Evolutionary conservation across 2,113 vertebrate genomes (phyloP), one percentile per base, ranked within the genome.

Genomic region (Eonycteris spelaea): DNA sequence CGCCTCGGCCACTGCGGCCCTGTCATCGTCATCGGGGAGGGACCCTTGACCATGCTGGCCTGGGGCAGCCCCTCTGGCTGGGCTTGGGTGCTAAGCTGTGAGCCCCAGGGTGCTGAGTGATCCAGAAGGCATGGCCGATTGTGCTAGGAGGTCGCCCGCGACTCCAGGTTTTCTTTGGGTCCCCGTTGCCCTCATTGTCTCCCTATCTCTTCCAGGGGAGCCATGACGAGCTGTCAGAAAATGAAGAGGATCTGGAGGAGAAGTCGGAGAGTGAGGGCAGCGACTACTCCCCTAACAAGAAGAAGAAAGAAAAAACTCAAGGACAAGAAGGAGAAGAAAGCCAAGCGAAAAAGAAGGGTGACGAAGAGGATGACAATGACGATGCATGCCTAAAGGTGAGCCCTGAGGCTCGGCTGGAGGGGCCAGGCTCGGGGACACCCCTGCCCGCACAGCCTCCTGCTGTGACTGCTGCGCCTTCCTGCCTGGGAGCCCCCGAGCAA

Each of bases 291-390:
- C 99, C 99, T 2, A 99, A 99, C 96, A 99, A 99, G 91, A 99
- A 99, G 98, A 99, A 99, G 96, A 99, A 99, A 99, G 98, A 99
- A 99, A 96, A 99, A 99, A 73, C 98, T 99, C 63, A 99, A 98
- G 97, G 99, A 99, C 94, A 99, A 99, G 98, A 99, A 99, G 86
- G 99, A 99, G 98, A 99, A 99, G 94, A 99, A 99, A 94, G 97
- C 98, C 78, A 99, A 99, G 94, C 98, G 99, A 68, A 99, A 95
- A 99, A 99, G 98, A 99, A 99, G 93, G 99, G 99, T 0, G 99
- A 99, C 0, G 99, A 99, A 0, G 99, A 99, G 0, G 99, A 99
- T 0, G 99, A 99, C 0, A 99, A 99, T 0, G 99, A 99, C 0
- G 99, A 99, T 0, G 99, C 98, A 3, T 95, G 97, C 90, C 97